Base-by-base conservation (phyloP, 2,113 vertebrate species). In the Stegastes partitus region DNA sequence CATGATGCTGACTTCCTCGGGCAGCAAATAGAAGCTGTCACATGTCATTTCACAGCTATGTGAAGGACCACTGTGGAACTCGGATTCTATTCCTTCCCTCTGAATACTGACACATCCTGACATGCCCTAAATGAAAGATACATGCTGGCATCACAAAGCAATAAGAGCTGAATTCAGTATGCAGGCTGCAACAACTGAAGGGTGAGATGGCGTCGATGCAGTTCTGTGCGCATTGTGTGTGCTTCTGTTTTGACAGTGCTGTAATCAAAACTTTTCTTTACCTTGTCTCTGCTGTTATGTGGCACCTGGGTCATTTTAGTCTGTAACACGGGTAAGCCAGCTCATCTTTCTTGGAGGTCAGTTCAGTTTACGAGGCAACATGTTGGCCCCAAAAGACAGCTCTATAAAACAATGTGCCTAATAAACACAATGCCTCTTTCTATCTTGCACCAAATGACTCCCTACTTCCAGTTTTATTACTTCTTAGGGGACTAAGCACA, bases 401-500 rank as follows among this genome's bases (percentile, higher is more conserved):
- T 84, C 58, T 39, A 44, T 51, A 63, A 68, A 79, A 73, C 74
- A 85, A 70, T 62, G 56, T 42, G 25, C 47, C 74, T 47, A 45
- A 74, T 77, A 54, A 59, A 63, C 28, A 61, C 53, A 68, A 14
- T 45, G 65, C 39, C 14, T 49, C 18, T 37, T 21, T 69, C 26
- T 15, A 47, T 44, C 26, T 53, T 34, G 8, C 69, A 61, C 11
- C 49, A 53, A 83, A 77, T 50, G 25, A 79, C 57, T 73, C 53
- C 61, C 58, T 3, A 8, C 26, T 12, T 64, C 28, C 25, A 56
- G 42, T 25, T 68, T 64, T 12, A 84, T 72, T 71, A 75, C 54
- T 55, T 77, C 56, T 51, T 28, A 42, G 4, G 34, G 49, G 34
- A 65, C 19, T 16, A 11, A 68, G 34, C 53, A 65, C 25, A 56